A percentile compares a stretch with the other conserved stretches of the same genome.
phyloP scores from a whole-genome alignment of 1,140 invertebrate genomes.

The Drosophila pseudoananassae region DNA sequence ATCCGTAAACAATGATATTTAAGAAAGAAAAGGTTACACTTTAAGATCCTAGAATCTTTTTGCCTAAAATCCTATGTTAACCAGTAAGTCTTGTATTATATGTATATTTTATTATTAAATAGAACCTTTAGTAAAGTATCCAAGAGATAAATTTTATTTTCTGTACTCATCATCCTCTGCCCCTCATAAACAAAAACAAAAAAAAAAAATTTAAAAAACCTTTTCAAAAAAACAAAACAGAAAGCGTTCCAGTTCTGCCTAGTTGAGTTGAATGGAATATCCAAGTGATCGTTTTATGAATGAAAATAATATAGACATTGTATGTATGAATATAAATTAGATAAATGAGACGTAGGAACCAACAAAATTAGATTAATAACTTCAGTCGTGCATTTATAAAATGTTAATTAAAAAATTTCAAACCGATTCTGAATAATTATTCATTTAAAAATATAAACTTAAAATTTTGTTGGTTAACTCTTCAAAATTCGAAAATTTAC shows the following conservation, averaged over 20 bases:
- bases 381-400: not conserved
- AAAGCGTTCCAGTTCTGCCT: slow-evolving; percentile 11
- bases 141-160: not conserved
- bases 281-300: not conserved
- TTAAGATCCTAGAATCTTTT: not conserved
- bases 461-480: no score
- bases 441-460: not conserved
- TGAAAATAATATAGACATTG: not conserved
- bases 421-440: not conserved
- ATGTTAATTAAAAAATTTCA: not conserved
- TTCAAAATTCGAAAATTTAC: no score
- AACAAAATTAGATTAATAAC: not conserved
- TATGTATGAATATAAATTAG: not conserved
- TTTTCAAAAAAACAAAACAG: not conserved
- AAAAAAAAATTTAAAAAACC: not conserved
- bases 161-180: not conserved
- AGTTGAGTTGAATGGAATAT: slow-evolving; percentile 63
- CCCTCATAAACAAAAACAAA: not conserved
- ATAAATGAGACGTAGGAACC: not conserved
- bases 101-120: not conserved
- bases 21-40: not conserved
- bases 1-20: not conserved
- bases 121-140: not conserved
- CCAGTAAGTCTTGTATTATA: slow-evolving; percentile 1
- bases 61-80: not conserved